phyloP scores from a whole-genome alignment of 1,140 invertebrate genomes.

The Orius insidiosus region DNA sequence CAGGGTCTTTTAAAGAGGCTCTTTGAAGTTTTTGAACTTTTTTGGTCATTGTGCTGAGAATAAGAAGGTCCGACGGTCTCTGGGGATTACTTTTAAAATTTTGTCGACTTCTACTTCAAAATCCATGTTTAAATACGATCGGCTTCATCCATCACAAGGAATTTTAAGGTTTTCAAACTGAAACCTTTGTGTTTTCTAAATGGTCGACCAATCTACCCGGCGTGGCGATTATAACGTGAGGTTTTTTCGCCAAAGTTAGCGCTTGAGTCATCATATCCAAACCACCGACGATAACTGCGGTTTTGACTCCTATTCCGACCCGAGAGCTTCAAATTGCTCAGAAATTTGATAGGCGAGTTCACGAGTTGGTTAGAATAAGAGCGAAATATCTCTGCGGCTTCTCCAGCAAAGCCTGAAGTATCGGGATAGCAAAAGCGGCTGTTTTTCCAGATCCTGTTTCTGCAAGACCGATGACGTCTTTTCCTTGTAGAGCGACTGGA shows the following conservation, averaged over 20 bases:
- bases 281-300: constrained; percentile 90
- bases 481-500: constrained; percentile 71
- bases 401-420: constrained; percentile 67
- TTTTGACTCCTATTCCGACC: constrained; percentile 79
- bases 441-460: constrained; percentile 98
- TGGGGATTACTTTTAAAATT: constrained; percentile 78
- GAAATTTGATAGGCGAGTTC: constrained; percentile 94
- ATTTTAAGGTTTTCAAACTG: constrained; percentile 72
- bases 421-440: constrained; percentile 90
- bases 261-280: constrained; percentile 95
- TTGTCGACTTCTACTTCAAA: constrained; percentile 93
- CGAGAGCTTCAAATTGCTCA: constrained; percentile 87
- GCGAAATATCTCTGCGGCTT: constrained; percentile 89
- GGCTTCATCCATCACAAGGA: constrained; percentile 89
- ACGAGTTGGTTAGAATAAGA: constrained; percentile 85
- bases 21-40: constrained; percentile 93
- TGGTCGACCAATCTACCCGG: constrained; percentile 71
- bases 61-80: constrained; percentile 70
- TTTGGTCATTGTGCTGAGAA: constrained; percentile 99
- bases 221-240: constrained; percentile 87
- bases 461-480: constrained; percentile 90
- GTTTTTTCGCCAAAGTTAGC: constrained; percentile 78
- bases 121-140: constrained; percentile 93
- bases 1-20: constrained; percentile 80
- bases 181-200: constrained; percentile 85